Evolutionary conservation across 2,888 invertebrate genomes (phyloP), one percentile per base, ranked within the genome.

Genomic region (Himalopsyche tibetana): DNA sequence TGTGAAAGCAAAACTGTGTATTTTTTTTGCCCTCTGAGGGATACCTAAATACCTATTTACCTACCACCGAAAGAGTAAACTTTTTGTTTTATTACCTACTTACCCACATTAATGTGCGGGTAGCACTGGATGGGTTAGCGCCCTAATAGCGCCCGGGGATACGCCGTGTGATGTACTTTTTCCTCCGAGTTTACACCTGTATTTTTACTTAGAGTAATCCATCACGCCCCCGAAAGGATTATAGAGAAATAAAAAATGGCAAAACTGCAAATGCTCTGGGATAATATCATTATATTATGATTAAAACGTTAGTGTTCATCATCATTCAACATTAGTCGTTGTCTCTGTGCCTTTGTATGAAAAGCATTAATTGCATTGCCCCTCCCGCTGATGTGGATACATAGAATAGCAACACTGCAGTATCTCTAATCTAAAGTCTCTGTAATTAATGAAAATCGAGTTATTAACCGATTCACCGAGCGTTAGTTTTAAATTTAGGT

Each of bases 301-400:
- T 51, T 51, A 15, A 15, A 45, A 51, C 12, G 15, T 15, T 15
- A 15, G 51, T 51, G 12, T 51, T 51, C 51, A 51, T 15, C 51
- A 51, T 51, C 15, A 51, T 51, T 51, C 15, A 51, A 15, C 45
- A 45, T 45, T 45, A 45, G 40, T 38, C n/a, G 15, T 63, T 83
- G 80, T 81, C 51, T 51, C 56, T 63, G 63, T 51, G 19, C 74
- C 28, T 79, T 85, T 56, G 8, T 4, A 40, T 8, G 40, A 80
- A 28, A 28, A 28, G 28, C 28, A 28, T 28, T 28, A 28, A 28
- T 28, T 28, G 2, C 28, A 28, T 28, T 19, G 36, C 11, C 15
- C 84, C n/a, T n/a, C 85, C 86, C 55, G 42, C 55, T 17, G 82
- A 17, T 28, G 36, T 82, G 5, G n/a, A 6, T 42, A 55, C 88